Evolutionary conservation across 2,797 vertebrate genomes (phyloP).

Genomic region (Loriculus beryllinus): DNA sequence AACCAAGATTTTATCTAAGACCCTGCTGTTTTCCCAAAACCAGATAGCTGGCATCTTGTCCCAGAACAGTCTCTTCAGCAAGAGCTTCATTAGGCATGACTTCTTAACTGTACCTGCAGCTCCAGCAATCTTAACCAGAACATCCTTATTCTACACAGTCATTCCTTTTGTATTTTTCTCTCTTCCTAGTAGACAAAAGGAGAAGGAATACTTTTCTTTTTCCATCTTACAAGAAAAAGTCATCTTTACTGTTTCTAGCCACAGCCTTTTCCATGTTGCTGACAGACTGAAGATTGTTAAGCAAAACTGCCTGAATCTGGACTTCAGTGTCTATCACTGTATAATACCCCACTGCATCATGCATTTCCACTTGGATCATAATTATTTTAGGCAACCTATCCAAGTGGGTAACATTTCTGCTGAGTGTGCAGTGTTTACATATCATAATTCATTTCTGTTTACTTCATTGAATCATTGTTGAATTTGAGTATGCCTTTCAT

Average conservation of each 20-base stretch:
- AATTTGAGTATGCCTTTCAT: conserved; percentile 32
- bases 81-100: not conserved
- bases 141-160: not conserved
- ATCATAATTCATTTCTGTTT: conserved; percentile 29
- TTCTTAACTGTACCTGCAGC: not conserved
- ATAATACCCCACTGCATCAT: not conserved
- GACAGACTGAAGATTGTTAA: not conserved
- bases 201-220: not conserved
- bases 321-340: not conserved
- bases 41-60: not conserved
- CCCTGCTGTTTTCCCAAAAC: not conserved
- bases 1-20: not conserved
- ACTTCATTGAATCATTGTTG: conserved; percentile 19
- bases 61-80: not conserved
- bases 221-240: not conserved
- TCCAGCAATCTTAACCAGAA: not conserved
- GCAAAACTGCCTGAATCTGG: not conserved
- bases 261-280: not conserved
- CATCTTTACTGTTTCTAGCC: not conserved
- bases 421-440: not conserved
- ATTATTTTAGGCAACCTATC: not conserved
- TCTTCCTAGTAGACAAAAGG: not conserved
- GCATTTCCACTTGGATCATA: not conserved
- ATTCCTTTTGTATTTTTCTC: not conserved
- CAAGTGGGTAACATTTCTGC: not conserved